phyloP scores from a whole-genome alignment of 1,140 invertebrate genomes.

The Drosophila gunungcola region DNA sequence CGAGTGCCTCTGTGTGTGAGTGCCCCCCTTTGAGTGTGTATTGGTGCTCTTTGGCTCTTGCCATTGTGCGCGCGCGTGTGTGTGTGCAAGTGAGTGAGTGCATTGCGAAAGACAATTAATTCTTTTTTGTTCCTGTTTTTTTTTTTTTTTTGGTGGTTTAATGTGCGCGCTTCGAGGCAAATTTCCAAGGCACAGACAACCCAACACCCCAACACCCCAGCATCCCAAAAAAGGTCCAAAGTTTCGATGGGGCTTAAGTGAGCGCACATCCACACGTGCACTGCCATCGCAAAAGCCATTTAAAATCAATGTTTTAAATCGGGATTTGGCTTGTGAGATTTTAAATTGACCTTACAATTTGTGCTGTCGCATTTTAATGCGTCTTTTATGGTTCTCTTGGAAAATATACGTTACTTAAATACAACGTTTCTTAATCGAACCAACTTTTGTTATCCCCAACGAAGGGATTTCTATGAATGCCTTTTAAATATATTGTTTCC shows the following conservation, averaged over 20 bases:
- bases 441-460: too few relatives aligned
- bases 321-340: background rate
- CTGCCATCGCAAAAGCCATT: background rate
- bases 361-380: too few relatives aligned
- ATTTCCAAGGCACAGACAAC: slow-evolving; percentile 44
- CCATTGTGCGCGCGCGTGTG: slow-evolving; percentile 15
- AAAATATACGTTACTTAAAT: background rate
- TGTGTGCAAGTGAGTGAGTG: slow-evolving; percentile 41
- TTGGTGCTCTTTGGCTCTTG: slow-evolving; percentile 51
- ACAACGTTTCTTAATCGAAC: background rate
- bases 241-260: slow-evolving; percentile 40
- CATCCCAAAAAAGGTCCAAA: slow-evolving; percentile 13
- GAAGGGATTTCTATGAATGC: background rate
- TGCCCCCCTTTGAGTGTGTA: slow-evolving; percentile 23
- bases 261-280: slow-evolving; percentile 12
- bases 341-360: background rate
- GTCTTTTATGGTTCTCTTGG: background rate
- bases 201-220: slow-evolving; percentile 19
- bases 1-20: slow-evolving; percentile 54
- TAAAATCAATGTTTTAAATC: background rate
- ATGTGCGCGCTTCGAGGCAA: slow-evolving; percentile 50
- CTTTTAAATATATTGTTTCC: too few relatives aligned
- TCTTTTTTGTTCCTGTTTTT: slow-evolving; percentile 61
- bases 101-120: slow-evolving; percentile 80
- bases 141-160: slow-evolving; percentile 20